Evolutionary conservation across 1,140 invertebrate species (phyloP).

Genomic region (Aleiodes sp.): DNA sequence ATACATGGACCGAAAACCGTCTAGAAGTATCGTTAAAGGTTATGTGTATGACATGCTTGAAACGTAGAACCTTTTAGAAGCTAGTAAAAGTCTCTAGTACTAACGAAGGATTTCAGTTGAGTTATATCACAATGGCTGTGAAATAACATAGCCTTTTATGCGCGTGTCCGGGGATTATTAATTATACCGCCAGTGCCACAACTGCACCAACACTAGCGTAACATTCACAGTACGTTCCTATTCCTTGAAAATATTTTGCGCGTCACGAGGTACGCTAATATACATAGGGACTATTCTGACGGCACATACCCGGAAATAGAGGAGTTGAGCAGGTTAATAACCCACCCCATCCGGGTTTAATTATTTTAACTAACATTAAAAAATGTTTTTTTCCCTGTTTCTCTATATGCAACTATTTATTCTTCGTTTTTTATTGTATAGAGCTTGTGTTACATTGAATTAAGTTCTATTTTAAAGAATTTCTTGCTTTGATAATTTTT

Average conservation of each 20-base stretch:
- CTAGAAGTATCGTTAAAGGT: neutral
- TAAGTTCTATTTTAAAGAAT: too few species aligned
- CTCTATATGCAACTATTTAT: too few species aligned
- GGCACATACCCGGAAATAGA: neutral
- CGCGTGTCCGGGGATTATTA: constrained; percentile 1
- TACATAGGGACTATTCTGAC: neutral
- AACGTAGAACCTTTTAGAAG: neutral
- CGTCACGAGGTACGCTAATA: neutral
- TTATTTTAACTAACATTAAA: too few species aligned
- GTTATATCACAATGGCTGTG: constrained; percentile 6
- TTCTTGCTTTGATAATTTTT: too few species aligned
- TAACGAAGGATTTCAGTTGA: neutral
- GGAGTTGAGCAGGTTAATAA: neutral
- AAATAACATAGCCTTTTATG: neutral
- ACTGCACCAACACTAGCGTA: neutral
- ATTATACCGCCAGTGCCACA: neutral
- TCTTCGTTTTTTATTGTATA: too few species aligned
- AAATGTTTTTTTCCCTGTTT: too few species aligned
- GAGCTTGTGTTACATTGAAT: too few species aligned
- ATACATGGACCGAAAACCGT: neutral
- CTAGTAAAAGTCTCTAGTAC: neutral
- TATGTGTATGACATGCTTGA: neutral
- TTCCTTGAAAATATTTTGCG: constrained; percentile 3
- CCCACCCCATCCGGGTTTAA: neutral
- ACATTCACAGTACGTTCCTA: neutral